Conservation (phyloP, 2,888 invertebrate genomes). For the Pseudococcus jackbeardsleyi region DNA sequence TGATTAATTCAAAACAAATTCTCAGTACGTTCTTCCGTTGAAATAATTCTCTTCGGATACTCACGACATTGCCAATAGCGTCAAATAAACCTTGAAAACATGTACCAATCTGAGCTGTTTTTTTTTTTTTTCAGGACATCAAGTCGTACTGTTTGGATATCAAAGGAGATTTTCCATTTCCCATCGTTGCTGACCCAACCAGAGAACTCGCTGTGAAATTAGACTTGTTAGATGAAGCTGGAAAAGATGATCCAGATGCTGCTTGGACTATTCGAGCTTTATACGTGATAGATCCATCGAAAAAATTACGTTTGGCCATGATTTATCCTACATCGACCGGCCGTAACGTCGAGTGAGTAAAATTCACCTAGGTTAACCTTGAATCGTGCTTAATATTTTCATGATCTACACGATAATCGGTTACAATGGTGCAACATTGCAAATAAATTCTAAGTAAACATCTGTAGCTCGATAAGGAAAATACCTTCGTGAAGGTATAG, state of each 20-base stretch:
- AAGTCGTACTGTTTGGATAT: conserved; percentile 80
- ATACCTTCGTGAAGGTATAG: neutral
- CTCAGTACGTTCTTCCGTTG: neutral
- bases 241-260: conserved; percentile 77
- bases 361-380: conserved; percentile 27
- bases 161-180: conserved; percentile 82
- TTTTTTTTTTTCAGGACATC: conserved; percentile 73
- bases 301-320: conserved; percentile 83
- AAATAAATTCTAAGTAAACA: neutral
- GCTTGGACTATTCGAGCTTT: conserved; percentile 82
- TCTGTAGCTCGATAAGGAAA: conserved; percentile 6
- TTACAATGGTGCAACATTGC: conserved; percentile 18
- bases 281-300: conserved; percentile 85
- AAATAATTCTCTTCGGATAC: neutral
- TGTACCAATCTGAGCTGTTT: neutral
- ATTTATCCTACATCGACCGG: conserved; percentile 89
- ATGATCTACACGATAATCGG: neutral
- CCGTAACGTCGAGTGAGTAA: conserved; percentile 84
- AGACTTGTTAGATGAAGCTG: conserved; percentile 84
- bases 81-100: conserved; percentile 36
- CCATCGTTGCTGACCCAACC: conserved; percentile 84
- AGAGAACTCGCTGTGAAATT: conserved; percentile 80
- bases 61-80: conserved; percentile 2
- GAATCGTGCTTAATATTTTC: neutral
- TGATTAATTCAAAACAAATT: neutral